A percentile compares a stretch with the other conserved stretches of the same genome.
phyloP scores from a whole-genome alignment of 2,797 vertebrate genomes.

The Protosalanx chinensis region DNA sequence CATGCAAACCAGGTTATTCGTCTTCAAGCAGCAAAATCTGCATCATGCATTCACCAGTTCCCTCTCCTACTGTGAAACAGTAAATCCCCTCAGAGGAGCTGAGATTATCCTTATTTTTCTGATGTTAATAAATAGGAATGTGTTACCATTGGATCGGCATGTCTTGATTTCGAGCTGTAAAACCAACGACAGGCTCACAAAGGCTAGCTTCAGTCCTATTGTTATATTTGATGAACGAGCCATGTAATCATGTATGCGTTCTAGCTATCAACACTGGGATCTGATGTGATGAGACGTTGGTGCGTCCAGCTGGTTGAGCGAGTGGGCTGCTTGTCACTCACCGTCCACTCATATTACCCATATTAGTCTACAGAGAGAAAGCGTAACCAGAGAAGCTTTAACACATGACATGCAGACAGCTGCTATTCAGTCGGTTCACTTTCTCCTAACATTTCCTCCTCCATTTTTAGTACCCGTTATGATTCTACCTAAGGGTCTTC shows the following conservation, averaged over 20 bases:
- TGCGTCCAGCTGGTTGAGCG: constrained; percentile 16
- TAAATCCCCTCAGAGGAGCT: not conserved
- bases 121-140: not conserved
- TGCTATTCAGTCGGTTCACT: constrained; percentile 41
- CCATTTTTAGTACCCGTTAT: not conserved
- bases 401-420: constrained; percentile 50
- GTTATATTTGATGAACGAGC: not conserved
- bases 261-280: too few relatives aligned
- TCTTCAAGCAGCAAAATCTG: constrained; percentile 31
- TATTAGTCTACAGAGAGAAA: constrained; percentile 40
- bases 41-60: constrained; percentile 18
- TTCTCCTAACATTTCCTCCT: constrained; percentile 16
- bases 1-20: constrained; percentile 21
- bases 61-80: not conserved
- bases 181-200: too few relatives aligned
- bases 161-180: too few relatives aligned
- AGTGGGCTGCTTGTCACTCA: constrained; percentile 30
- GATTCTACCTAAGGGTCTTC: constrained; percentile 33
- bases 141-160: too few relatives aligned
- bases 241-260: not conserved
- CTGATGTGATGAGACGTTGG: constrained; percentile 6
- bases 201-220: too few relatives aligned
- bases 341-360: constrained; percentile 34
- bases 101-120: not conserved
- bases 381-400: constrained; percentile 48